Percentiles rank a stretch among this genome's conserved stretches.
phyloP scores from a whole-genome alignment of 2,797 vertebrate species.

The Myioborus miniatus region DNA sequence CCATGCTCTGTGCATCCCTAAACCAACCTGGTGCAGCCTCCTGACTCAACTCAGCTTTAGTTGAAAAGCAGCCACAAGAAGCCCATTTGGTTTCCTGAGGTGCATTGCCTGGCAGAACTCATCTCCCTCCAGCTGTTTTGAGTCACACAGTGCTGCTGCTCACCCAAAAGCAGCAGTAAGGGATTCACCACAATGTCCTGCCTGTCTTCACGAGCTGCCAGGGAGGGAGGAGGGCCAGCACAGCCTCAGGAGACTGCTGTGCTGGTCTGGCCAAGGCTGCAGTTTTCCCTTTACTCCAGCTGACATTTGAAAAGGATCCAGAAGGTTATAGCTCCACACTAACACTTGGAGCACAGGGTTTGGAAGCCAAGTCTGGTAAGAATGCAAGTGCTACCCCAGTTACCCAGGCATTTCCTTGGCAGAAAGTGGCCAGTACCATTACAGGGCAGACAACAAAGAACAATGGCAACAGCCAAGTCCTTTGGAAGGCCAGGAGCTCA shows the following conservation, averaged over 20 bases:
- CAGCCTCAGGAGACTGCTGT: background rate
- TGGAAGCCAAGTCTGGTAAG: background rate
- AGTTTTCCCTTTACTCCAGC: background rate
- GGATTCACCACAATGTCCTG: background rate
- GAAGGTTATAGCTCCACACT: background rate
- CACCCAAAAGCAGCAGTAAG: background rate
- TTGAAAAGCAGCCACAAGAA: background rate
- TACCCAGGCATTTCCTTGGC: background rate
- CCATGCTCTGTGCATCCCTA: background rate
- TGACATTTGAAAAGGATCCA: background rate
- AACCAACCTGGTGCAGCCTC: background rate
- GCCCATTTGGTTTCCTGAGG: background rate
- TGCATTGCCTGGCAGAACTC: background rate
- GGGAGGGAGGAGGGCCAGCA: background rate
- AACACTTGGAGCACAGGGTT: rapidly evolving
- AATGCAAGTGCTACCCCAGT: background rate
- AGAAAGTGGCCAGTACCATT: background rate
- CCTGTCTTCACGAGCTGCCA: background rate
- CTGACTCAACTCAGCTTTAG: background rate
- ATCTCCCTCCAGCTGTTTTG: background rate
- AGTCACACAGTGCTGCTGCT: background rate
- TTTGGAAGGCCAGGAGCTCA: background rate
- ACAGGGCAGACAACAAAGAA: background rate
- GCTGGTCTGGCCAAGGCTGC: background rate
- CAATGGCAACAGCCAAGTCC: background rate